A percentile compares a stretch with the other conserved stretches of the same genome.
These are phyloP conservation scores for Candidula unifasciata DNA, from an alignment of 2,888 invertebrate genomes.

Conservation along the genomic window DNA sequence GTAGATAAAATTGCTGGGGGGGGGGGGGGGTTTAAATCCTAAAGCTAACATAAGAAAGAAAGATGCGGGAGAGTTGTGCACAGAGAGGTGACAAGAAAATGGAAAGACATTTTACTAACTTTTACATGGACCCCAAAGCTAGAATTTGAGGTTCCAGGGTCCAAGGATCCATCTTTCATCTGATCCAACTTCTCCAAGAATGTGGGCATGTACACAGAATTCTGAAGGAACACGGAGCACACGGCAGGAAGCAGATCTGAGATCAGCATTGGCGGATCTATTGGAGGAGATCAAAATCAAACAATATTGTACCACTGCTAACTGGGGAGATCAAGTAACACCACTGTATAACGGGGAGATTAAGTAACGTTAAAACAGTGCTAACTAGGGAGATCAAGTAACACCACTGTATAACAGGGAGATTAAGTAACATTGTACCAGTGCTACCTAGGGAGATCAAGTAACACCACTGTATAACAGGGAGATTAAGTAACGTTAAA, in stretches of 20 bases:
- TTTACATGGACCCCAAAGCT: conserved; percentile 38
- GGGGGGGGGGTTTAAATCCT: not conserved
- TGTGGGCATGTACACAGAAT: conserved; percentile 67
- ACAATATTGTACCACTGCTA: too few species aligned
- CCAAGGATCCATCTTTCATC: conserved; percentile 58
- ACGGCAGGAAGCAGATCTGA: conserved; percentile 62
- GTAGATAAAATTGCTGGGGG: too few species aligned
- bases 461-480: too few species aligned
- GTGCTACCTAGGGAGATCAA: not conserved
- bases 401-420: not conserved
- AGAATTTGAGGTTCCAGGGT: not conserved
- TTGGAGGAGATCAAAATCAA: too few species aligned
- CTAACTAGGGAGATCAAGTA: too few species aligned
- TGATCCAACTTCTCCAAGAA: conserved; percentile 57
- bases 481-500: too few species aligned
- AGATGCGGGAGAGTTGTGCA: not conserved
- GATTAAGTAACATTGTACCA: not conserved
- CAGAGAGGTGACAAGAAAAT: not conserved
- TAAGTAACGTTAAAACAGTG: too few species aligned
- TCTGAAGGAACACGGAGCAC: conserved; percentile 69
- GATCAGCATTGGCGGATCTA: conserved; percentile 50
- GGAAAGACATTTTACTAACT: conserved; percentile 33
- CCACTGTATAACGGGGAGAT: too few species aligned
- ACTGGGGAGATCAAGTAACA: too few species aligned
- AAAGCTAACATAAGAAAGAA: not conserved